Evolutionary conservation across 2,797 vertebrate genomes (phyloP).

Genomic region (Tokudaia tokunoshimensis): DNA sequence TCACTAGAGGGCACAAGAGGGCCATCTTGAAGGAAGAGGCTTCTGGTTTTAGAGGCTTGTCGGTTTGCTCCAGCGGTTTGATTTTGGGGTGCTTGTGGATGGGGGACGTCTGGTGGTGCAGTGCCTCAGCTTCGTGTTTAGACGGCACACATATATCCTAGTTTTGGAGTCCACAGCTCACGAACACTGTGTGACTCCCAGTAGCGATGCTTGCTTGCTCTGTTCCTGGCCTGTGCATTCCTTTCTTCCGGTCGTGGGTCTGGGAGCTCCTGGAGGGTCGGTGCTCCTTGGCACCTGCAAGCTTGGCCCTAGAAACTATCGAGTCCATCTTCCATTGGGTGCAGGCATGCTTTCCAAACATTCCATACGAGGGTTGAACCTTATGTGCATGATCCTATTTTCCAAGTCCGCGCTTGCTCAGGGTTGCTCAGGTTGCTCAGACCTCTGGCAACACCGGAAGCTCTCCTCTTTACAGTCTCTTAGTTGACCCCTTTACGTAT

Average conservation of each 20-base stretch:
- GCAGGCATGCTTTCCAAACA: background rate
- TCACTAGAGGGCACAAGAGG: slow-evolving; percentile 36
- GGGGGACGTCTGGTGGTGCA: background rate
- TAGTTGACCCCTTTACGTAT: background rate
- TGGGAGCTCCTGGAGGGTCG: background rate
- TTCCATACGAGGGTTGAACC: background rate
- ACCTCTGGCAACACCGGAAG: background rate
- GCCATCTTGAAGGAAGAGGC: background rate
- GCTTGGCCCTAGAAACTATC: background rate
- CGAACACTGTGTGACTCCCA: background rate
- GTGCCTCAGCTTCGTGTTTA: background rate
- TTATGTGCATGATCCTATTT: background rate
- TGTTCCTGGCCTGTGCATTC: background rate
- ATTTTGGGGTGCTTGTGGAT: background rate
- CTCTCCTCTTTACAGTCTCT: slow-evolving; percentile 6
- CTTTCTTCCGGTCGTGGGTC: background rate
- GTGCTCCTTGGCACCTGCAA: background rate
- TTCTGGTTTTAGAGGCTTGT: slow-evolving; percentile 5
- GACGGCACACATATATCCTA: background rate
- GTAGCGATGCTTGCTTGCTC: background rate
- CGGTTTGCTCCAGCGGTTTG: background rate
- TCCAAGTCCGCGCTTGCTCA: background rate
- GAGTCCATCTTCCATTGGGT: background rate
- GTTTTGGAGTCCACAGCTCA: background rate
- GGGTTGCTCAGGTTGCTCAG: too few relatives aligned